Evolutionary conservation across 1,140 invertebrate species (phyloP).

Genomic region (Globodera rostochiensis): DNA sequence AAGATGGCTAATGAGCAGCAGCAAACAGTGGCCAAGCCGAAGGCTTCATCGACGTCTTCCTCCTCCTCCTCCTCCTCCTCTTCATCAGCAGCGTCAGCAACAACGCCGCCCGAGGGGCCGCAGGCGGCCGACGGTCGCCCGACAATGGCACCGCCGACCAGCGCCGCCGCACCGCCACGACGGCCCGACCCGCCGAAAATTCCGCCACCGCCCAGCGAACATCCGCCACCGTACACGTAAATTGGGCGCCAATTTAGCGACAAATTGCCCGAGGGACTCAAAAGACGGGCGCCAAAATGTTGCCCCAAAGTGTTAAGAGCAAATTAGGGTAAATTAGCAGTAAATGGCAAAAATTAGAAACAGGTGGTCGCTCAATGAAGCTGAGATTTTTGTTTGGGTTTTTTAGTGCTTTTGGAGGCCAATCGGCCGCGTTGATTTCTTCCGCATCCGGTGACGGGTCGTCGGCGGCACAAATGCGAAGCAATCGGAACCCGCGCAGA

Average conservation of each 20-base stretch:
- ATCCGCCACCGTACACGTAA: constrained; percentile 33
- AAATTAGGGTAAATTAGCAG: background rate
- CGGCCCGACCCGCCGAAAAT: constrained; percentile 32
- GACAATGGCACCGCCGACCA: constrained; percentile 6
- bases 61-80: constrained; percentile 15
- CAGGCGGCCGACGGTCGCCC: no score
- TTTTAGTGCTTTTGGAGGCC: constrained; percentile 27
- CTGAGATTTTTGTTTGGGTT: no score
- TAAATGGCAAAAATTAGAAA: background rate
- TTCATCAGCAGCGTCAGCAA: no score
- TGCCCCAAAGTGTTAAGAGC: no score
- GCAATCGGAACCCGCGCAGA: background rate
- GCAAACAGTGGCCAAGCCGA: background rate
- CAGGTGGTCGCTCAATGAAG: background rate
- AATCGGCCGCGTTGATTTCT: background rate
- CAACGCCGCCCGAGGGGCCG: background rate
- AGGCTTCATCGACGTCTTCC: background rate
- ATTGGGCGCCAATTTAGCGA: background rate
- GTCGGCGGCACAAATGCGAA: background rate
- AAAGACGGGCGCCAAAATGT: background rate
- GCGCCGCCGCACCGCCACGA: background rate
- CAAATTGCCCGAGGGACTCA: no score
- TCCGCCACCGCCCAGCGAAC: constrained; percentile 31
- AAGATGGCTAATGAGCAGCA: background rate
- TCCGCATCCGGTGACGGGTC: background rate